Percentiles rank a stretch among this genome's conserved stretches.
phyloP scores from a whole-genome alignment of 2,888 invertebrate genomes.

The Nymphalis polychloros region DNA sequence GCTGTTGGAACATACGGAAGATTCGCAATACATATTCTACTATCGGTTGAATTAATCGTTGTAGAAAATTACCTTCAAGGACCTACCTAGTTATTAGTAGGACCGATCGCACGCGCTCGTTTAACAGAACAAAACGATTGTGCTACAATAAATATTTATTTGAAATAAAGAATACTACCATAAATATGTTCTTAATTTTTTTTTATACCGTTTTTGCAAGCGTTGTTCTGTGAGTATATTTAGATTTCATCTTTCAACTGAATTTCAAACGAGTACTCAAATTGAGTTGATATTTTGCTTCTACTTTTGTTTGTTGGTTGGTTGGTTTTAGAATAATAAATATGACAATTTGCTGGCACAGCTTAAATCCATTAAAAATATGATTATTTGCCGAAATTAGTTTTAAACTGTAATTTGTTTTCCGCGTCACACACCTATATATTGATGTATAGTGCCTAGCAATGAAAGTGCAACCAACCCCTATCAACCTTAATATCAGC shows the following conservation, averaged over 20 bases:
- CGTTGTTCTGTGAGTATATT: too few species aligned
- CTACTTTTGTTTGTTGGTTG: too few species aligned
- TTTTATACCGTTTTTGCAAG: too few species aligned
- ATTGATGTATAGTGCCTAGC: slow-evolving; percentile 9
- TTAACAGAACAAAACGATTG: not conserved
- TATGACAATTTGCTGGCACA: too few species aligned
- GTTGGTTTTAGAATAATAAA: too few species aligned
- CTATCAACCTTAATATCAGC: slow-evolving; percentile 12
- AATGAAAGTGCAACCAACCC: slow-evolving; percentile 13
- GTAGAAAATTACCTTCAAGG: slow-evolving; percentile 52
- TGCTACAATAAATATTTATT: not conserved
- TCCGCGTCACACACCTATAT: not conserved
- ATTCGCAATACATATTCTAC: slow-evolving; percentile 46
- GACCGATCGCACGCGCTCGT: not conserved
- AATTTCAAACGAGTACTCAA: too few species aligned
- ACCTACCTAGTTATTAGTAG: slow-evolving; percentile 30
- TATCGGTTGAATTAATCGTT: slow-evolving; percentile 44
- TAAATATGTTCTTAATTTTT: too few species aligned
- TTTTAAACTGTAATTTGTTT: not conserved
- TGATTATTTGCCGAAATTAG: too few species aligned
- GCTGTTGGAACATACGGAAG: slow-evolving; percentile 42
- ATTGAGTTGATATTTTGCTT: too few species aligned
- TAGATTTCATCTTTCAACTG: too few species aligned
- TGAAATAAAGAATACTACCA: not conserved
- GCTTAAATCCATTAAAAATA: too few species aligned